Evolutionary conservation across 1,140 invertebrate genomes (phyloP).

Genomic region (Bathynomus jamesi): DNA sequence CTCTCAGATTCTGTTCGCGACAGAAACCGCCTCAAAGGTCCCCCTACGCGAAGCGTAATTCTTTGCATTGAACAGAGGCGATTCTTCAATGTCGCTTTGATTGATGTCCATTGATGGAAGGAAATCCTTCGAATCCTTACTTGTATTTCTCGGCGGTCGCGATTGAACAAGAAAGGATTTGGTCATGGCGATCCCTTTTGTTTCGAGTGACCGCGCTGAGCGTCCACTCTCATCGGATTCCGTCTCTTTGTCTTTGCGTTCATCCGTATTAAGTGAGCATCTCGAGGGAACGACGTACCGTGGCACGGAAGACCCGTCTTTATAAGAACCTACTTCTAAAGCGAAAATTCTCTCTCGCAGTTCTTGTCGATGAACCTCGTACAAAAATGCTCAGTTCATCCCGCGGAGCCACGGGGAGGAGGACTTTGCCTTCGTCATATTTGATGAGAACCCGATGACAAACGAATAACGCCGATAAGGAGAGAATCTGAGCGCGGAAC

Average conservation of each 20-base stretch:
- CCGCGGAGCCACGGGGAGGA: not conserved
- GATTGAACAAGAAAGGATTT: conserved; percentile 27
- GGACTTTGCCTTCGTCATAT: not conserved
- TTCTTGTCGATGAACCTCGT: not conserved
- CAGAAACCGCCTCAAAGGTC: not conserved
- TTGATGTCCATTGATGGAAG: not conserved
- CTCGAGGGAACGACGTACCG: conserved; percentile 2
- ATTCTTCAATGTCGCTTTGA: not conserved
- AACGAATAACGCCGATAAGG: too few species aligned
- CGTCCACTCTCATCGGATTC: conserved; percentile 33
- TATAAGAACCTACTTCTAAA: not conserved
- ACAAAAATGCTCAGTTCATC: not conserved
- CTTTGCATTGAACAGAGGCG: not conserved
- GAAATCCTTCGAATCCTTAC: not conserved
- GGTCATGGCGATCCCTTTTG: conserved; percentile 32
- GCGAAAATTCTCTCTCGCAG: not conserved
- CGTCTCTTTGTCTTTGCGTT: conserved; percentile 27
- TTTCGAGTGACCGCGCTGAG: conserved; percentile 34
- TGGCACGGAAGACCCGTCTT: not conserved
- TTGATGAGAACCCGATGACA: too few species aligned
- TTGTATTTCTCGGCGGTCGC: not conserved
- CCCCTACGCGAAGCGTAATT: not conserved
- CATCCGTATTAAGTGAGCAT: conserved; percentile 33
- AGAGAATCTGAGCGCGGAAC: too few species aligned
- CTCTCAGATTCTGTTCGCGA: not conserved